These are phyloP conservation scores for Mnemiopsis leidyi DNA, from an alignment of 37 sponge, comb jelly and placozoan species.

Conservation along the genomic window DNA sequence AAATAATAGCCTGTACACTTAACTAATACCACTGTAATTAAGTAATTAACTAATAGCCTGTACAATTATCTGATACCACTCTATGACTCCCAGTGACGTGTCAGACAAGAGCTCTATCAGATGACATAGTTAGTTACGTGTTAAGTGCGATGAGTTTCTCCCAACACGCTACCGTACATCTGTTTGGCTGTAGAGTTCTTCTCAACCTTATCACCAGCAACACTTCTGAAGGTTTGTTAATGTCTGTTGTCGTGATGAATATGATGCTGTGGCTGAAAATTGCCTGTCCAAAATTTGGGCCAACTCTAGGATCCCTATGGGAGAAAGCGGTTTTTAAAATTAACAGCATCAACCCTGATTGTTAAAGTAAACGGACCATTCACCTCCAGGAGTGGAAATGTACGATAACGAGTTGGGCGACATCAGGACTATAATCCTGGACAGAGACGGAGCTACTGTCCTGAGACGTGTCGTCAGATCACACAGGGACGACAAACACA, in stretches of 20 bases:
- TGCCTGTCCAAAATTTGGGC: too few species aligned
- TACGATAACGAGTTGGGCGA: constrained; percentile 30
- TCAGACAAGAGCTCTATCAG: not conserved
- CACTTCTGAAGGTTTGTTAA: not conserved
- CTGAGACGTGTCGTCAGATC: not conserved
- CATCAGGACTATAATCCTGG: constrained; percentile 1
- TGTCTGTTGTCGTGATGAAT: too few species aligned
- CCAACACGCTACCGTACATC: constrained; percentile 27
- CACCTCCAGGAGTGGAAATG: not conserved
- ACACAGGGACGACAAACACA: constrained; percentile 39
- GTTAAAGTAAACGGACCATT: too few species aligned
- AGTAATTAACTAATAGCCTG: too few species aligned
- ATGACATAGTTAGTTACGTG: constrained; percentile 14
- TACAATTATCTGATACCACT: too few species aligned
- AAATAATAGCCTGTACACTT: too few species aligned
- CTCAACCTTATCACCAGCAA: constrained; percentile 25
- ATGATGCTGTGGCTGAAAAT: too few species aligned
- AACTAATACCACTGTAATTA: too few species aligned
- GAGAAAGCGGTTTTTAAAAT: too few species aligned
- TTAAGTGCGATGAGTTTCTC: not conserved
- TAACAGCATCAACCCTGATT: too few species aligned
- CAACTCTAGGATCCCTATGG: too few species aligned
- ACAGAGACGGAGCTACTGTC: not conserved
- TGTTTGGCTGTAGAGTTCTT: not conserved
- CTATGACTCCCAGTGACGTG: not conserved